Conservation (phyloP, 2,797 vertebrate genomes). For the Sandelia bainsii region DNA sequence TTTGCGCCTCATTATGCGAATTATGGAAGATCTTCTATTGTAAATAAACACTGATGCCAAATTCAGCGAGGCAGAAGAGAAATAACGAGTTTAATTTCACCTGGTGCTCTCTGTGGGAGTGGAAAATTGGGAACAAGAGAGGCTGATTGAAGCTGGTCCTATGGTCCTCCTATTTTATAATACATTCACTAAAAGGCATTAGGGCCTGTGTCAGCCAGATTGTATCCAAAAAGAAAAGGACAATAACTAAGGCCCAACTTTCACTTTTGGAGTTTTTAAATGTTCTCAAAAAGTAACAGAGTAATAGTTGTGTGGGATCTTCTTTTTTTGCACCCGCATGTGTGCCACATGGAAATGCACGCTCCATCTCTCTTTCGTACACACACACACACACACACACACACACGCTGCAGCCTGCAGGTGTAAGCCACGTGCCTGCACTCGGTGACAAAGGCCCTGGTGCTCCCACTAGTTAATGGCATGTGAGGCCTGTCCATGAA, state of each 20-base stretch:
- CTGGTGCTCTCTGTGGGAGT: constrained; percentile 67
- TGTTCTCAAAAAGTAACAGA: neutral
- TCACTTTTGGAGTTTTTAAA: neutral
- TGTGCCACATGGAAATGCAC: constrained; percentile 22
- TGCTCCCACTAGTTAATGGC: constrained; percentile 76
- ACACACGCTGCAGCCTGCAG: constrained; percentile 71
- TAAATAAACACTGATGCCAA: constrained; percentile 81
- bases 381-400: constrained; percentile 41
- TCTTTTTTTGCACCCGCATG: constrained; percentile 19
- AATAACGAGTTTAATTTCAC: constrained; percentile 75
- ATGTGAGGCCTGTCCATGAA: constrained; percentile 44
- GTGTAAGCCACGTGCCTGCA: constrained; percentile 85
- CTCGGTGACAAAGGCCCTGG: constrained; percentile 68
- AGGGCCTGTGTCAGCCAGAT: neutral
- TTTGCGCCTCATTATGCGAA: constrained; percentile 84
- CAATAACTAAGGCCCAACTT: neutral
- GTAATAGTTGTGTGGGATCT: neutral
- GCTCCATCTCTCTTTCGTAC: neutral
- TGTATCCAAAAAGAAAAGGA: neutral
- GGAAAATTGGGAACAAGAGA: constrained; percentile 56
- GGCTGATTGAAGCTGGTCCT: constrained; percentile 20
- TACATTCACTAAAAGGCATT: neutral
- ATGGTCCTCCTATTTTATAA: neutral
- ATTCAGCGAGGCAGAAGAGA: constrained; percentile 63
- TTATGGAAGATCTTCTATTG: constrained; percentile 77